phyloP scores from a whole-genome alignment of 1,140 invertebrate genomes.

The Sminthurides bifidus region DNA sequence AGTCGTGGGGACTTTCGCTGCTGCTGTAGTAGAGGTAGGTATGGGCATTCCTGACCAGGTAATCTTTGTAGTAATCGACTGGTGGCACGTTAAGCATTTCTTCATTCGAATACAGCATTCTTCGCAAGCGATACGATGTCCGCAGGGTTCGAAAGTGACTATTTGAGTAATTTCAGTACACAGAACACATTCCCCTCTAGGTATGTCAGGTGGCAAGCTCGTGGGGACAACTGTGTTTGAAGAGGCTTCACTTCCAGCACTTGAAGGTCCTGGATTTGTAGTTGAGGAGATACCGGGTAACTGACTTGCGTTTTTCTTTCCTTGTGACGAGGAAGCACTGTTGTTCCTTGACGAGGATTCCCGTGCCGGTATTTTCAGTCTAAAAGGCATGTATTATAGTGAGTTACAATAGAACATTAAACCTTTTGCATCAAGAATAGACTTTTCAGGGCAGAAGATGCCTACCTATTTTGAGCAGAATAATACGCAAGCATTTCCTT shows the following conservation, averaged over 20 bases:
- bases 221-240: too few relatives aligned
- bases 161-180: slow-evolving; percentile 54
- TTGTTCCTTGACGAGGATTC: too few relatives aligned
- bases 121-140: slow-evolving; percentile 58
- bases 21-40: background rate
- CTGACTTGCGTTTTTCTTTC: too few relatives aligned
- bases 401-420: too few relatives aligned
- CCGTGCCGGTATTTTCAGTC: too few relatives aligned
- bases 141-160: slow-evolving; percentile 59
- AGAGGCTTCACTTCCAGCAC: too few relatives aligned
- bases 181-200: slow-evolving; percentile 49
- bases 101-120: slow-evolving; percentile 68
- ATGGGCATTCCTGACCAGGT: slow-evolving; percentile 12
- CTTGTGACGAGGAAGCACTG: too few relatives aligned
- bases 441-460: too few relatives aligned
- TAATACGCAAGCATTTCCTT: slow-evolving; percentile 28
- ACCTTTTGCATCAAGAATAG: too few relatives aligned
- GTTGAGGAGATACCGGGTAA: too few relatives aligned
- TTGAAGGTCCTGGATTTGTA: too few relatives aligned
- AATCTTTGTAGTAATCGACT: slow-evolving; percentile 41
- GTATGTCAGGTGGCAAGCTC: background rate
- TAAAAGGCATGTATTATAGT: too few relatives aligned
- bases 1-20: slow-evolving; percentile 39
- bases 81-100: slow-evolving; percentile 60
- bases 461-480: slow-evolving; percentile 16